Percentiles rank a stretch among this genome's conserved stretches.
Conservation (phyloP, 2,797 vertebrate genomes). For the Micrastur ruficollis region DNA sequence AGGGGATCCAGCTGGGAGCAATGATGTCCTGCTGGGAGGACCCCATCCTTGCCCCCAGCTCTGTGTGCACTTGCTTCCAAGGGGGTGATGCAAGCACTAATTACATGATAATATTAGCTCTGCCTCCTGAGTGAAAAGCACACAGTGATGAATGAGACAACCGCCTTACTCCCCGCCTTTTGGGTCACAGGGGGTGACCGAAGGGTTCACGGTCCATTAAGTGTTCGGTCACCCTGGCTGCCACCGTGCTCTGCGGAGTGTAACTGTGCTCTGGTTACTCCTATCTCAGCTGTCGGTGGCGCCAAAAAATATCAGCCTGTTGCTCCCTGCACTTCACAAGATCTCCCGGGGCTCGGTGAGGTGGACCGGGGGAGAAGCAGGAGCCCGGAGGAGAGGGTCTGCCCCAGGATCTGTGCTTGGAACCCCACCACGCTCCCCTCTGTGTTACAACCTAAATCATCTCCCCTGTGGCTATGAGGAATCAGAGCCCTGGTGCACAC, state of each 20-base stretch:
- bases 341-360: neutral
- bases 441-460: accelerated
- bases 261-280: neutral
- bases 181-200: accelerated
- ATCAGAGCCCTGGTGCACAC: neutral
- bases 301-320: neutral
- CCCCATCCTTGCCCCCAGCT: neutral
- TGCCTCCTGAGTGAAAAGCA: neutral
- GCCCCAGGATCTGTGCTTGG: no score
- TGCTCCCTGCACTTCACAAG: neutral
- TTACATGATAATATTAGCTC: neutral
- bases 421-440: neutral
- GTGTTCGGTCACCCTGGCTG: neutral
- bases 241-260: accelerated
- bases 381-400: neutral
- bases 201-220: neutral
- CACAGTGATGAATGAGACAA: accelerated
- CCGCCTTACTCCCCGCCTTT: neutral
- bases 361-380: neutral
- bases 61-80: neutral
- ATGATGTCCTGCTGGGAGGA: neutral
- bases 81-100: accelerated
- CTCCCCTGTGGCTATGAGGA: accelerated
- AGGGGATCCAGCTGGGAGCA: neutral
- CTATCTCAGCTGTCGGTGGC: neutral